These are phyloP conservation scores for Leptinotarsa defecta DNA, from an alignment of 1,140 invertebrate genomes.

Conservation along the genomic window DNA sequence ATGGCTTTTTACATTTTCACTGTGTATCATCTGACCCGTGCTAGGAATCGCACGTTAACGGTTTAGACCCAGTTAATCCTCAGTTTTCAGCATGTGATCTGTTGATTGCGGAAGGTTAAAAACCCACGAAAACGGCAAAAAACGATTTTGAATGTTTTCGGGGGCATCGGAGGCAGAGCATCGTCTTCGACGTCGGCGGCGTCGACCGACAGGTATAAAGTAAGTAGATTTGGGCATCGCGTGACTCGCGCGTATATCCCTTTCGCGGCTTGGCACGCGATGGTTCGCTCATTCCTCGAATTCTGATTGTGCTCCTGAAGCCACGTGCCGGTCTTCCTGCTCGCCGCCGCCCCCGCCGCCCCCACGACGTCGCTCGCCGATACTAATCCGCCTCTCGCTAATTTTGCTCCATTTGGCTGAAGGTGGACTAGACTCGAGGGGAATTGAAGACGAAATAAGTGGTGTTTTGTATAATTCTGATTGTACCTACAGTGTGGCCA, in stretches of 20 bases:
- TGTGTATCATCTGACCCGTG: no score
- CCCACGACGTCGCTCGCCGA: neutral
- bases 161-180: neutral
- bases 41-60: no score
- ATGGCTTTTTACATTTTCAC: no score
- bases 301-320: slow-evolving; percentile 20
- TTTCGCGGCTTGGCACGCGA: slow-evolving; percentile 23
- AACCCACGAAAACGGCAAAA: no score
- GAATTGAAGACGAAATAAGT: no score
- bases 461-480: no score
- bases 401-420: neutral
- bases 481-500: no score
- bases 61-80: no score
- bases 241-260: slow-evolving; percentile 15
- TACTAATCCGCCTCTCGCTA: neutral
- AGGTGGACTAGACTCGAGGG: neutral
- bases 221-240: slow-evolving; percentile 17
- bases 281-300: slow-evolving; percentile 20
- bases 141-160: no score
- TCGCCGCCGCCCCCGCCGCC: neutral
- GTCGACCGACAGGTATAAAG: slow-evolving; percentile 14
- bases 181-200: neutral
- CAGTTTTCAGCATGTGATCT: no score
- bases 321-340: slow-evolving; percentile 20
- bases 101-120: no score